Conservation (phyloP, 2,797 vertebrate species). For the Rachycentron canadum region DNA sequence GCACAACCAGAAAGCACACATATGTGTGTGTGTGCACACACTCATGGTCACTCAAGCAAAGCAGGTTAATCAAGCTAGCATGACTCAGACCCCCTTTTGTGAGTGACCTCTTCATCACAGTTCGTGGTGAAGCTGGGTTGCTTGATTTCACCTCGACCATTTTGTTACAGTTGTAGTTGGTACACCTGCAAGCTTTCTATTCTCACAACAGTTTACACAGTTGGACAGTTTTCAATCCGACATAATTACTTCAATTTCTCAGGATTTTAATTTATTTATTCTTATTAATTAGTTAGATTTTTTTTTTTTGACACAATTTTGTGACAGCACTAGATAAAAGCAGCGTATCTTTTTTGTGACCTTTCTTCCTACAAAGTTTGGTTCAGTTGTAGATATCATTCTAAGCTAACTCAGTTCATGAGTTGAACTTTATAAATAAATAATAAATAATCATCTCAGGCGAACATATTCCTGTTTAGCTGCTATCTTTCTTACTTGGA, state of each 20-base stretch:
- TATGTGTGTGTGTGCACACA: conserved; percentile 13
- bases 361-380: no score
- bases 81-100: conserved; percentile 21
- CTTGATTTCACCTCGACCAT: background rate
- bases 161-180: no score
- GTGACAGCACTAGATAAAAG: background rate
- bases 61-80: conserved; percentile 75
- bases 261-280: no score
- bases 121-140: background rate
- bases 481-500: background rate
- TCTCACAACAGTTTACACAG: background rate
- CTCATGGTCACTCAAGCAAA: conserved; percentile 75
- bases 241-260: no score
- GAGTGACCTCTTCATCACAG: background rate
- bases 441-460: background rate
- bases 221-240: no score
- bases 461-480: no score
- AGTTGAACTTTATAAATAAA: no score
- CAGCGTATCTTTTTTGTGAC: background rate
- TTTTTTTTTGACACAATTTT: background rate
- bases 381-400: background rate
- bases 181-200: no score
- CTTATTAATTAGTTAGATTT: no score
- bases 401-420: background rate
- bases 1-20: conserved; percentile 37